Conservation (phyloP, 2,797 vertebrate genomes). For the Setipinna tenuifilis region DNA sequence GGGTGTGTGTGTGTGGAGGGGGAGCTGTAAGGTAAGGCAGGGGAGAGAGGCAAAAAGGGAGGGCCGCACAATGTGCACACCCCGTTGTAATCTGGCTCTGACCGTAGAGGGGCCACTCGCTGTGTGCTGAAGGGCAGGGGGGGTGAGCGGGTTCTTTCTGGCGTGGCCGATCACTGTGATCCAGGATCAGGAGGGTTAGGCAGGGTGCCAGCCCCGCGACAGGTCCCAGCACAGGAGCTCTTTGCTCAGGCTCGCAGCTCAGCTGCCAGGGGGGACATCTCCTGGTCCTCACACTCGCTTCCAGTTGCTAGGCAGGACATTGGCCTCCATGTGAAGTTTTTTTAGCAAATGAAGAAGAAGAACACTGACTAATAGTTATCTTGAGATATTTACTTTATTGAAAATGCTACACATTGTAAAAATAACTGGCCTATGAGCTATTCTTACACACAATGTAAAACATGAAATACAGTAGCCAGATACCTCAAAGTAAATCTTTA, state of each 20-base stretch:
- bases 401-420: too few relatives aligned
- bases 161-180: conserved; percentile 13
- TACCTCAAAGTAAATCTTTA: neutral
- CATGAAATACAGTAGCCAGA: too few relatives aligned
- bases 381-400: too few relatives aligned
- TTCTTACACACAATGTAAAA: too few relatives aligned
- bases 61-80: conserved; percentile 58
- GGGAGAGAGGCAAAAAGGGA: conserved; percentile 54
- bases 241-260: neutral
- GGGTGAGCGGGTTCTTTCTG: neutral
- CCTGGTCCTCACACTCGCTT: neutral
- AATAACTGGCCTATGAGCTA: too few relatives aligned
- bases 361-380: too few relatives aligned
- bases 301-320: neutral
- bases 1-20: neutral
- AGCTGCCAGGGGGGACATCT: neutral
- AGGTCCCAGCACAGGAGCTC: neutral
- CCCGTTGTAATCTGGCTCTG: conserved; percentile 63
- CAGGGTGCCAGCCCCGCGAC: neutral
- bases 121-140: conserved; percentile 24
- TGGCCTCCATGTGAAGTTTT: neutral
- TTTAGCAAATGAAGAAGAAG: too few relatives aligned
- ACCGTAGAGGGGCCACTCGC: conserved; percentile 4
- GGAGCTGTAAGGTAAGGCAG: neutral
- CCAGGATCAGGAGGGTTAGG: conserved; percentile 36